These are phyloP conservation scores for Macropus fuliginosus DNA, from an alignment of 2,797 vertebrate species.

Conservation along the genomic window DNA sequence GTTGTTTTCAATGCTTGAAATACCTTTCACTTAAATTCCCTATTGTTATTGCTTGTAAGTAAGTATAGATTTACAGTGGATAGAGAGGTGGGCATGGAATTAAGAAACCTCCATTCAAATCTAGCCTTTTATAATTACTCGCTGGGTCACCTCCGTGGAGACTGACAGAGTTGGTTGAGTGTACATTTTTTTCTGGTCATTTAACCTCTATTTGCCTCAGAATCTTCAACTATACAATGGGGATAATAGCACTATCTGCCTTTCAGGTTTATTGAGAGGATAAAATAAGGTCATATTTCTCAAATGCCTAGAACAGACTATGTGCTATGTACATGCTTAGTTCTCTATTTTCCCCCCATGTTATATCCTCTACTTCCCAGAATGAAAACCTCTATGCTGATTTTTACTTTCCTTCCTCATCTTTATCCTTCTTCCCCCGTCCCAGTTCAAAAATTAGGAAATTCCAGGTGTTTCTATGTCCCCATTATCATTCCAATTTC, in stretches of 20 bases:
- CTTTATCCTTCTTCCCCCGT: neutral
- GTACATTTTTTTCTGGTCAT: neutral
- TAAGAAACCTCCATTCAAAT: neutral
- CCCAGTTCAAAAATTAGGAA: neutral
- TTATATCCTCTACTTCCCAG: neutral
- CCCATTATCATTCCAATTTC: neutral
- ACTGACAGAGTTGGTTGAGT: no score
- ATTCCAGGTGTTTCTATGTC: neutral
- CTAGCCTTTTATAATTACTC: neutral
- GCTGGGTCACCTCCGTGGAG: neutral
- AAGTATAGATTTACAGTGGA: neutral
- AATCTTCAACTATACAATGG: neutral
- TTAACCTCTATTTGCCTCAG: neutral
- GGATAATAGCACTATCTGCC: no score
- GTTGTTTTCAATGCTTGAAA: neutral
- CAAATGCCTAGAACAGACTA: neutral
- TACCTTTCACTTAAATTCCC: neutral
- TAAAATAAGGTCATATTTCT: neutral
- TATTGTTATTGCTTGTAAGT: neutral
- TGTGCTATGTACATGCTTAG: neutral
- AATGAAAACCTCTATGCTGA: neutral
- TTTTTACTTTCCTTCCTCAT: neutral
- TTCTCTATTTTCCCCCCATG: neutral
- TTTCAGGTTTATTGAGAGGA: neutral
- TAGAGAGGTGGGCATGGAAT: neutral